phyloP scores from a whole-genome alignment of 2,113 vertebrate species.

The Melanotaenia duboulayi region DNA sequence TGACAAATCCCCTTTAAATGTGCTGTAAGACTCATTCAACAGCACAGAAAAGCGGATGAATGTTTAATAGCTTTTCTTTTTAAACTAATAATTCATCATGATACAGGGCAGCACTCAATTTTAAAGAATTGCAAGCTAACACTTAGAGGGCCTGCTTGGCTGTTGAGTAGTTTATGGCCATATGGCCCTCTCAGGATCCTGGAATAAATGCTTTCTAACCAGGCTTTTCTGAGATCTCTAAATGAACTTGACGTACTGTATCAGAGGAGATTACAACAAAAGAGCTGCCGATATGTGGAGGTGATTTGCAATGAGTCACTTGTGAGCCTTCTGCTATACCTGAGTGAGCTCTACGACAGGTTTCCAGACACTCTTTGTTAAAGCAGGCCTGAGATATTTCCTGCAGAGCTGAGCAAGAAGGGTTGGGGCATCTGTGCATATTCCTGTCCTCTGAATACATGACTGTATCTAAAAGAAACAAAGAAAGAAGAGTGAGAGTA shows the following conservation, averaged over 20 bases:
- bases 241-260: slow-evolving; percentile 70
- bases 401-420: slow-evolving; percentile 36
- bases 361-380: slow-evolving; percentile 55
- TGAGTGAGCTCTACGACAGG: slow-evolving; percentile 66
- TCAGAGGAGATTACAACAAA: slow-evolving; percentile 73
- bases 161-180: slow-evolving; percentile 19
- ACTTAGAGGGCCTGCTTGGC: slow-evolving; percentile 40
- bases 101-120: slow-evolving; percentile 25
- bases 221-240: slow-evolving; percentile 50
- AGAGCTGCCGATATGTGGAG: slow-evolving; percentile 54
- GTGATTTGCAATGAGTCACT: slow-evolving; percentile 68
- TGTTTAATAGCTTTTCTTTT: background rate
- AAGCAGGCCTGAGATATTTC: slow-evolving; percentile 67
- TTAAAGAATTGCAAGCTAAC: slow-evolving; percentile 47
- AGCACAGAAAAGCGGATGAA: slow-evolving; percentile 14
- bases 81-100: slow-evolving; percentile 23
- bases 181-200: slow-evolving; percentile 36
- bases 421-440: slow-evolving; percentile 10
- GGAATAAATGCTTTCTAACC: slow-evolving; percentile 45
- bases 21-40: slow-evolving; percentile 17
- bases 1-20: slow-evolving; percentile 33
- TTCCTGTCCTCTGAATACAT: slow-evolving; percentile 18
- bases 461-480: slow-evolving; percentile 33
- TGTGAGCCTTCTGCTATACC: slow-evolving; percentile 54
- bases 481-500: background rate